Base-by-base conservation (phyloP, 2,888 invertebrate species). In the Pristionchus mayeri region DNA sequence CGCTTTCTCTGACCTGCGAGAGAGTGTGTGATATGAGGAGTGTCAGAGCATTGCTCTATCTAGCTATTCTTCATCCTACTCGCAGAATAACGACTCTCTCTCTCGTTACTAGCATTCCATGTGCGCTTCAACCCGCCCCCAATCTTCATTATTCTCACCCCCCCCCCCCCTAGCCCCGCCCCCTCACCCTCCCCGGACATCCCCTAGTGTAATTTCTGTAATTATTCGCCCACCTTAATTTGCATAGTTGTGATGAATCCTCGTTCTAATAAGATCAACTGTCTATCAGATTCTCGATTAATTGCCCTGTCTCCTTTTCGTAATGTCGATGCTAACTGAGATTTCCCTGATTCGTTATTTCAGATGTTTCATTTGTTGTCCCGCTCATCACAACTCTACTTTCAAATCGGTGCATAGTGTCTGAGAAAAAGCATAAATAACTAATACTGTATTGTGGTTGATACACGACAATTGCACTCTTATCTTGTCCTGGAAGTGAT, bases 401-500 rank as follows among this genome's bases (percentile, higher is more conserved):
- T 30, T 50, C 50, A 76, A 76, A 48, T 48, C 50, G 76, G 76
- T 78, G 76, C 76, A 21, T 71, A 50, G 0, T 78, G 30, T 78
- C n/a, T 21, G 76, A 78, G 21, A 11, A 24, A n/a, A 78, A 78
- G 76, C 76, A 78, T 78, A 78, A 78, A 78, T 78, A 78, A 24
- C 13, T 63, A 63, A 63, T 3, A n/a, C n/a, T n/a, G n/a, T n/a
- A n/a, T n/a, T n/a, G n/a, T n/a, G n/a, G n/a, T n/a, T n/a, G n/a
- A n/a, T n/a, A n/a, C n/a, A n/a, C n/a, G n/a, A n/a, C n/a, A n/a
- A n/a, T n/a, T n/a, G n/a, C n/a, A n/a, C n/a, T n/a, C n/a, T n/a
- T n/a, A n/a, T n/a, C n/a, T n/a, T n/a, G n/a, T n/a, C n/a, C n/a
- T n/a, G n/a, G n/a, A n/a, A n/a, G n/a, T n/a, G n/a, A n/a, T n/a